Base-by-base conservation (phyloP, 2,888 invertebrate genomes). In the Willowsia nigromaculata region DNA sequence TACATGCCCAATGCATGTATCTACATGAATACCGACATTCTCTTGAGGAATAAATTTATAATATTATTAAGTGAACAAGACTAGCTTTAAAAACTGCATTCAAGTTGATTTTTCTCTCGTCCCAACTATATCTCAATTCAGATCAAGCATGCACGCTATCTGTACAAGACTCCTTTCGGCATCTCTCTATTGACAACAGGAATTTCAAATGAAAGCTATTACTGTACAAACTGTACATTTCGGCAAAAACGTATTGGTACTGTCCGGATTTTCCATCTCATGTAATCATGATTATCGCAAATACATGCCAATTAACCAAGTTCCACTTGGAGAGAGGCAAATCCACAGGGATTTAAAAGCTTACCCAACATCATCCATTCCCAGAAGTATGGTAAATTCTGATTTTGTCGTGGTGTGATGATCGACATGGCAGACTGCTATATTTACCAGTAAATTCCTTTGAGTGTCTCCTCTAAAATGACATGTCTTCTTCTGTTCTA, bases 1-100 rank as follows among this genome's bases (percentile, higher is more conserved):
- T 25, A 68, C 83, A 83, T 83, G 83, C 50, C 33, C 65, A 65
- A 65, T 83, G 22, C 68, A 53, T 83, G 83, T 68, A 68, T 33
- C 68, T 83, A 83, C 83, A 83, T 18, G 68, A 83, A 65, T 81
- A 81, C 53, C 56, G 59, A 50, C 53, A 76, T 43, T 43, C 13
- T 43, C 43, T 65, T 18, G 33, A 37, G 33, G 13, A 33, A 27
- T 74, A 47, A 18, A n/a, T 47, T 25, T 47, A 40, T 43, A 40
- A 71, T 71, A 11, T 40, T 11, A 43, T 71, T 33, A 33, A 71
- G 18, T 1, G 40, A 71, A 71, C 37, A 71, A 71, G 71, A 40
- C 71, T 13, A 22, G 37, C 22, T 27, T 13, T 15, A 33, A 62
- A 62, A 33, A 62, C 7, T 18, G 27, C n/a, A 9, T 7, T 33